phyloP scores from a whole-genome alignment of 2,113 vertebrate species.

The Isichthys henryi region DNA sequence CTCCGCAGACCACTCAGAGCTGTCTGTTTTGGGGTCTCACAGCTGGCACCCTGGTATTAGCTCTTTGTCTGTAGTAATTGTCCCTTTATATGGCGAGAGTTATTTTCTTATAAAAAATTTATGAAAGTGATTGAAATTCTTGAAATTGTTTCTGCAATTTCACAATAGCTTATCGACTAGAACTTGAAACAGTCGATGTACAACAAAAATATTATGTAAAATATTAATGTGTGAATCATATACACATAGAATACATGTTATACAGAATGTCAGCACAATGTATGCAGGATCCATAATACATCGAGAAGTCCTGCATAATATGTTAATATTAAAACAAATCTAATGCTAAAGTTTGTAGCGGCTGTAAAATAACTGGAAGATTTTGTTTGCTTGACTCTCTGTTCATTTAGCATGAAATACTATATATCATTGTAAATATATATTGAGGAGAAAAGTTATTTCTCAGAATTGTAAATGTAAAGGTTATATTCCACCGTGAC shows the following conservation, averaged over 20 bases:
- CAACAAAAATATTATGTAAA: background rate
- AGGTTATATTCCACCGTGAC: conserved; percentile 30
- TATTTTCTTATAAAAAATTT: background rate
- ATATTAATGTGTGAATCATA: background rate
- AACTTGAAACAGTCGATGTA: background rate
- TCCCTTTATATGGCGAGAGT: background rate
- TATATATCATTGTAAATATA: conserved; percentile 32
- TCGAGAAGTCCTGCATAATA: background rate
- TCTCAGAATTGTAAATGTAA: conserved; percentile 36
- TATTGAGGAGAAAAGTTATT: conserved; percentile 25
- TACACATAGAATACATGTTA: background rate
- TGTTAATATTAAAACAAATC: background rate
- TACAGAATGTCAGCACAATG: background rate
- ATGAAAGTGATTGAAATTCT: background rate
- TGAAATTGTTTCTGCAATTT: background rate
- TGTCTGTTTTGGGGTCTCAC: background rate
- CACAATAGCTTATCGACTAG: background rate
- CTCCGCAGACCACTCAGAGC: background rate
- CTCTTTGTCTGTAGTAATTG: background rate
- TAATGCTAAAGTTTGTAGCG: background rate
- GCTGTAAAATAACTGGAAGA: conserved; percentile 37
- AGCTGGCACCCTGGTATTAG: background rate
- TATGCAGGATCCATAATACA: background rate
- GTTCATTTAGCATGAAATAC: conserved; percentile 20
- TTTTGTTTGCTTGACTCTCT: conserved; percentile 34